A percentile compares a stretch with the other conserved stretches of the same genome.
Evolutionary conservation across 2,797 vertebrate species (phyloP).

Genomic region (Pseudocheirus occidentalis): DNA sequence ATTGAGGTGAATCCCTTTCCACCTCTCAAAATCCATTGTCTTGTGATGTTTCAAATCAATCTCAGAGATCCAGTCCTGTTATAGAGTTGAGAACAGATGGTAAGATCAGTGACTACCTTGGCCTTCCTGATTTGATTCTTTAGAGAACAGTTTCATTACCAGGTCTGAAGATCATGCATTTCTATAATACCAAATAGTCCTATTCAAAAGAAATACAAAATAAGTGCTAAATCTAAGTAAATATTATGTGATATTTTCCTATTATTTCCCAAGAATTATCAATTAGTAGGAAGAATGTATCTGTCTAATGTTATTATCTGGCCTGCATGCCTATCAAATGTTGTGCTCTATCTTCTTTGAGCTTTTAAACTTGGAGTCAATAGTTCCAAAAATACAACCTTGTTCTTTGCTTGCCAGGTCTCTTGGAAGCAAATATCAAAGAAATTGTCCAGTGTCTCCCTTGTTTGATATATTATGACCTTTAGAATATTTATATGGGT

Average conservation of each 20-base stretch:
- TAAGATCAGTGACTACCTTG: not conserved
- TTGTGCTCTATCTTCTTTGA: not conserved
- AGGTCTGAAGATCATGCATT: not conserved
- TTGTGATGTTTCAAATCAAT: not conserved
- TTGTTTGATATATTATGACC: not conserved
- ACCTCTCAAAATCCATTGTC: not conserved
- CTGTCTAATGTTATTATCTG: too few species aligned
- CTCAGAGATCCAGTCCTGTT: not conserved
- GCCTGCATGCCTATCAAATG: not conserved
- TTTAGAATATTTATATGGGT: not conserved
- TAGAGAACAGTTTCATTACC: not conserved
- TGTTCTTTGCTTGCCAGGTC: not conserved
- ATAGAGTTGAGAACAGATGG: not conserved
- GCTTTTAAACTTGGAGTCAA: not conserved
- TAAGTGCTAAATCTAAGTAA: not conserved
- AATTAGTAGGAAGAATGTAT: not conserved
- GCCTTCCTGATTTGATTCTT: not conserved
- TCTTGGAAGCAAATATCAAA: not conserved
- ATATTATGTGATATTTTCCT: not conserved
- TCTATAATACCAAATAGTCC: not conserved
- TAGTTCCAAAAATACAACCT: not conserved
- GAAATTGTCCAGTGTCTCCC: not conserved
- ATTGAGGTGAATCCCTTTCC: not conserved
- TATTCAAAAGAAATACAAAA: not conserved
- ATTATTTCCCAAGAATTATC: not conserved